Evolutionary conservation across 2,888 invertebrate genomes (phyloP).

Genomic region (Caenorhabditis sp.): DNA sequence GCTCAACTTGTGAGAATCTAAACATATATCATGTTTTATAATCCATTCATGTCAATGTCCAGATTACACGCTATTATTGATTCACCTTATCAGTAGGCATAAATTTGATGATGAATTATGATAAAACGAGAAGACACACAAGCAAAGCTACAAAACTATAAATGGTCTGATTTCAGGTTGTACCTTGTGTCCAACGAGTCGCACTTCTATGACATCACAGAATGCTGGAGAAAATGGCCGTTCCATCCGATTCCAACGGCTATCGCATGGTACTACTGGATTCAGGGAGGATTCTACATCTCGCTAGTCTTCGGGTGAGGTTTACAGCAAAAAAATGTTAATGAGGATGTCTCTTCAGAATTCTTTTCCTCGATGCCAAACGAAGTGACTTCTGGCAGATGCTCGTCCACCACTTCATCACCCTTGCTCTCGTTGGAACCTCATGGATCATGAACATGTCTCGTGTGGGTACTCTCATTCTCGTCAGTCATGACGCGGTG

Average conservation of each 20-base stretch:
- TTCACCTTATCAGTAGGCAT: conserved; percentile 32
- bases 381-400: conserved; percentile 89
- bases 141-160: not conserved
- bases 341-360: conserved; percentile 68
- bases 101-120: not conserved
- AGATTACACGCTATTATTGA: not conserved
- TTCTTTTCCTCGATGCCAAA: conserved; percentile 83
- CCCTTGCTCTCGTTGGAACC: conserved; percentile 90
- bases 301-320: conserved; percentile 66
- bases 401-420: conserved; percentile 93
- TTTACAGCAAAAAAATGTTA: not conserved
- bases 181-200: conserved; percentile 76
- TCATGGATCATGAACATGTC: conserved; percentile 97
- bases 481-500: conserved; percentile 85
- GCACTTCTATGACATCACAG: conserved; percentile 76
- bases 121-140: conserved; percentile 1
- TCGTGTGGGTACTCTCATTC: conserved; percentile 91
- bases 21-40: conserved; percentile 1
- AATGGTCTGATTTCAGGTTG: conserved; percentile 55
- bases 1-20: too few species aligned
- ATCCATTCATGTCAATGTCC: too few species aligned
- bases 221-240: conserved; percentile 81
- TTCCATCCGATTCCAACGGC: conserved; percentile 88
- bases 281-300: conserved; percentile 68
- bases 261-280: conserved; percentile 88